A percentile compares a stretch with the other conserved stretches of the same genome.
Conservation (phyloP, 1,140 invertebrate genomes). For the Lordiphosa clarofinis region DNA sequence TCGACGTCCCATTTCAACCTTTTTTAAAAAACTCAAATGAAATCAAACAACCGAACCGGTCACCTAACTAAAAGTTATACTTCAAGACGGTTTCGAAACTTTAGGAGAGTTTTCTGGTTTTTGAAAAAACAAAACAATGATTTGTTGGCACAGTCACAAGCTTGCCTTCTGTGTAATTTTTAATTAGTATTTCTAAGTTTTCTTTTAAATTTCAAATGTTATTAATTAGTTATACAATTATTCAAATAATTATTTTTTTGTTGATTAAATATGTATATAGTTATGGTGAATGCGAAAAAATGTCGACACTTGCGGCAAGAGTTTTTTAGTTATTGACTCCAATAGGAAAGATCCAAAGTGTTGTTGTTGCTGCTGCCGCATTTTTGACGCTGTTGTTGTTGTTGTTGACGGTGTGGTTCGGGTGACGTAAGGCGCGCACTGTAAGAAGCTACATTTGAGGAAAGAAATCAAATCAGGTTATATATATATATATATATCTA, state of each 20-base stretch:
- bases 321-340: constrained; percentile 36
- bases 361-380: constrained; percentile 23
- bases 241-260: constrained; percentile 58
- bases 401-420: constrained; percentile 26
- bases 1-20: too few species aligned
- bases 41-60: too few species aligned
- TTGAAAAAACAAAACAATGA: too few species aligned
- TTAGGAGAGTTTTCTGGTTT: too few species aligned
- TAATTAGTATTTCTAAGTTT: constrained; percentile 61
- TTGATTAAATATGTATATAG: constrained; percentile 41
- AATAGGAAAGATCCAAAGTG: constrained; percentile 17
- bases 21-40: too few species aligned
- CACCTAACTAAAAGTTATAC: too few species aligned
- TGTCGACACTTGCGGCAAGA: constrained; percentile 52
- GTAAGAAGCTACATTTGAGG: constrained; percentile 74
- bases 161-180: constrained; percentile 51
- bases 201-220: constrained; percentile 61
- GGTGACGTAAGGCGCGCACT: constrained; percentile 50
- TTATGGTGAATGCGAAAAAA: constrained; percentile 23
- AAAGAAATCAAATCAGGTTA: constrained; percentile 76
- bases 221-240: constrained; percentile 56
- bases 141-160: constrained; percentile 66
- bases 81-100: too few species aligned
- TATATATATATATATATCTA: constrained; percentile 55
- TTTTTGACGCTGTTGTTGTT: constrained; percentile 34